Base-by-base conservation (phyloP, 2,113 vertebrate species). In the Amphiprion percula region DNA sequence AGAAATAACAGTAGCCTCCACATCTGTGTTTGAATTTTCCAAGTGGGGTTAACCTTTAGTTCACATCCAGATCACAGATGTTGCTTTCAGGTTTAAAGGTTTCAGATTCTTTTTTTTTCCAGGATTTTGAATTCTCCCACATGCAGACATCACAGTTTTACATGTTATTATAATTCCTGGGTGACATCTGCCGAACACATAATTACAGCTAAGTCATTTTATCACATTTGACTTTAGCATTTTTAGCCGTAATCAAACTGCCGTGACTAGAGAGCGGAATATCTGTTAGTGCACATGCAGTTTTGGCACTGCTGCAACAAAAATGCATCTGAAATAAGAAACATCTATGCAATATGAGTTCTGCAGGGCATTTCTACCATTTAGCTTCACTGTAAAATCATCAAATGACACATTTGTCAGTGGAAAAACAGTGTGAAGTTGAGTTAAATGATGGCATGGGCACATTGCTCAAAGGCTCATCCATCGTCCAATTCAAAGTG, bases 201-300 rank as follows among this genome's bases (percentile, higher is more conserved):
- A 79, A 82, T 79, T 62, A 47, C 17, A 55, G 52, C 9, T 39
- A 50, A 76, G 26, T 19, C 58, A 68, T 68, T 71, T 75, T 21
- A 33, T 16, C 47, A 33, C 30, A 21, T 17, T 26, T 60, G 60
- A 49, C 21, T 54, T 68, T 14, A 55, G 12, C 26, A 53, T 73
- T 82, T 77, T 61, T 8, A 61, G 54, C 63, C 17, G 30, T 41
- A 62, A 67, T 54, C 49, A 67, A 74, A 56, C 23, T 14, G 54
- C 37, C 23, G 33, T 62, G 37, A 63, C 74, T 60, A 55, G 7
- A 50, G 19, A 74, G 49, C 60, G 59, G 47, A 21, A 61, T 56
- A 28, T 80, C 28, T 63, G n/a, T 68, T 15, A 47, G 41, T 65
- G 10, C 55, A 33, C n/a, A 7, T 61, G 26, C 41, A 58, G 66